Evolutionary conservation across 1,140 invertebrate genomes (phyloP).

Genomic region (Drosophila orosa): DNA sequence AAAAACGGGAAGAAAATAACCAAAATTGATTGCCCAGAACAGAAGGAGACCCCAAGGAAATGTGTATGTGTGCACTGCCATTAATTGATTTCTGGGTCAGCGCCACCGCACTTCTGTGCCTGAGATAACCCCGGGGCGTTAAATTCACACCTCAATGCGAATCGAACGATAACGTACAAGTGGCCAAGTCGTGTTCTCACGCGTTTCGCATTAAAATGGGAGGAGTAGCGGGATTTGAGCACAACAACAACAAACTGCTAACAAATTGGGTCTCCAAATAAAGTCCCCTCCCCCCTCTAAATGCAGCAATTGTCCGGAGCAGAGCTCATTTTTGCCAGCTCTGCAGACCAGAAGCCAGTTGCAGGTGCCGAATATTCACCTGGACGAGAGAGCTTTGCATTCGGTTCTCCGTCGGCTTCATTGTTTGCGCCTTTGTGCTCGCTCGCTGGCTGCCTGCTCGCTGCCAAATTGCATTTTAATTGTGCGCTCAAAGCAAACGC

Average conservation of each 20-base stretch:
- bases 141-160: slow-evolving; percentile 30
- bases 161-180: slow-evolving; percentile 12
- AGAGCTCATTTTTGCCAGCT: slow-evolving; percentile 8
- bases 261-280: slow-evolving; percentile 11
- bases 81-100: slow-evolving; percentile 43
- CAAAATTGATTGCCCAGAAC: slow-evolving; percentile 31
- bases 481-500: slow-evolving; percentile 66
- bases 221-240: neutral
- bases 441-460: slow-evolving; percentile 31
- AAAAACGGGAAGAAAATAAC: slow-evolving; percentile 32
- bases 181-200: slow-evolving; percentile 3
- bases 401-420: slow-evolving; percentile 20
- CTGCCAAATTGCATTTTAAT: slow-evolving; percentile 75
- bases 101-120: neutral
- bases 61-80: slow-evolving; percentile 22
- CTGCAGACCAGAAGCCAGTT: slow-evolving; percentile 6
- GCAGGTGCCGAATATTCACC: slow-evolving; percentile 41
- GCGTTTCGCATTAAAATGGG: neutral
- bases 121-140: slow-evolving; percentile 5
- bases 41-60: slow-evolving; percentile 14
- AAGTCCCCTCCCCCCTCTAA: slow-evolving; percentile 15
- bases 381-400: slow-evolving; percentile 17
- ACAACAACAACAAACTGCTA: slow-evolving; percentile 7
- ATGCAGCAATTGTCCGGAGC: slow-evolving; percentile 27
- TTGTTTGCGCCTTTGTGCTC: slow-evolving; percentile 45